Percentiles rank a stretch among this genome's conserved stretches.
phyloP scores from a whole-genome alignment of 30 jellyfish, hydroid and myxozoan genomes.

The Rhopilema esculentum region DNA sequence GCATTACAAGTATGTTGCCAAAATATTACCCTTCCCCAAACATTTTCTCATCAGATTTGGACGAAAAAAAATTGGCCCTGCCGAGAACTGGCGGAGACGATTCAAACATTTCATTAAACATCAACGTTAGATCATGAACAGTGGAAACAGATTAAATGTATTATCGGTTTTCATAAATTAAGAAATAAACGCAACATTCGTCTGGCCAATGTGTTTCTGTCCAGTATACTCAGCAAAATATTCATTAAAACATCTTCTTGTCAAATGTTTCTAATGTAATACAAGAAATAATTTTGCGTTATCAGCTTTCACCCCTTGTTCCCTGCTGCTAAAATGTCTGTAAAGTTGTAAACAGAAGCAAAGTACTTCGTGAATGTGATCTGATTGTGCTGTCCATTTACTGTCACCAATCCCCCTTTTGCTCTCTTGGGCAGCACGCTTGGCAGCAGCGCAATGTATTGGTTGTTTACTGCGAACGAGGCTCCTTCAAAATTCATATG shows the following conservation, averaged over 20 bases:
- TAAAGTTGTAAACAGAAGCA: background rate
- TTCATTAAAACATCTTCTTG: background rate
- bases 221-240: too few species aligned
- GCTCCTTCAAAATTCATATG: slow-evolving; percentile 7
- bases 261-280: background rate
- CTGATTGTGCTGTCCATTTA: background rate
- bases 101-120: too few species aligned
- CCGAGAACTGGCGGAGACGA: too few species aligned
- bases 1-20: too few species aligned
- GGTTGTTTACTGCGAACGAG: background rate
- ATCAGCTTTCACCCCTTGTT: background rate
- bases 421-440: slow-evolving; percentile 1
- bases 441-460: background rate
- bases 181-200: too few species aligned
- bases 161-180: too few species aligned
- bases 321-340: background rate
- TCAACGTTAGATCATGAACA: too few species aligned
- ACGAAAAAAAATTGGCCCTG: too few species aligned
- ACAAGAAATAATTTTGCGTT: background rate
- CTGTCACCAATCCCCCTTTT: background rate
- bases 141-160: too few species aligned
- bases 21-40: too few species aligned
- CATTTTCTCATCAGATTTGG: too few species aligned
- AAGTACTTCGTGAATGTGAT: slow-evolving; percentile 1
- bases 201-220: too few species aligned